A percentile compares a stretch with the other conserved stretches of the same genome.
Conservation (phyloP, 2,888 invertebrate genomes). For the Drosophila rubida region DNA sequence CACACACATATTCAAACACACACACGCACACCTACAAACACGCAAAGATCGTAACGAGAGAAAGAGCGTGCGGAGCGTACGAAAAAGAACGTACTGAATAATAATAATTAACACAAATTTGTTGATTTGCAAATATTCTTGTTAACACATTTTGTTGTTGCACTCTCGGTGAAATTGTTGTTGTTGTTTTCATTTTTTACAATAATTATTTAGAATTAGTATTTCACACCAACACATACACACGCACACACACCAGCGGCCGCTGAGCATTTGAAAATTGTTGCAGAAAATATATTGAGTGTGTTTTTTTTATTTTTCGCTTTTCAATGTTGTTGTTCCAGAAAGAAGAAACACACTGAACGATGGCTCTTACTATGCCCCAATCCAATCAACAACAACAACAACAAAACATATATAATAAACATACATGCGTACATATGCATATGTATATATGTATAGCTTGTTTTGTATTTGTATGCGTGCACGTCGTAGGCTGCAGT, state of each 20-base stretch:
- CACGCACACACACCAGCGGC: conserved; percentile 19
- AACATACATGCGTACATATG: conserved; percentile 43
- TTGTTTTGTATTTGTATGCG: conserved; percentile 43
- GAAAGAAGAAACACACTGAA: conserved; percentile 54
- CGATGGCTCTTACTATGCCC: conserved; percentile 56
- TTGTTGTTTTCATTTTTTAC: conserved; percentile 30
- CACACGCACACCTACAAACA: conserved; percentile 9
- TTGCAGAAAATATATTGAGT: conserved; percentile 45
- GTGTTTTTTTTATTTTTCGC: conserved; percentile 28
- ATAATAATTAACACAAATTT: conserved; percentile 66
- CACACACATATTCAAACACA: conserved; percentile 3
- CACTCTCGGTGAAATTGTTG: conserved; percentile 14
- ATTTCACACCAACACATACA: conserved; percentile 35
- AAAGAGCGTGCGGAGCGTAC: conserved; percentile 26
- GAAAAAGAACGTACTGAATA: conserved; percentile 39
- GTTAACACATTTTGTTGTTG: conserved; percentile 51
- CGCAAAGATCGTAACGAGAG: conserved; percentile 35
- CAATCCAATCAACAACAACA: conserved; percentile 64
- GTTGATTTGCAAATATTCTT: conserved; percentile 53
- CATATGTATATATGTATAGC: conserved; percentile 34
- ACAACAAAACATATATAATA: conserved; percentile 54
- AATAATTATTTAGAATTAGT: conserved; percentile 42
- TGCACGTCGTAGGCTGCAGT: conserved; percentile 42
- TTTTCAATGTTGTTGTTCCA: conserved; percentile 33
- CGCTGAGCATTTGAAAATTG: conserved; percentile 37